Evolutionary conservation across 2,888 invertebrate species (phyloP).

Genomic region (Thumatha senex): DNA sequence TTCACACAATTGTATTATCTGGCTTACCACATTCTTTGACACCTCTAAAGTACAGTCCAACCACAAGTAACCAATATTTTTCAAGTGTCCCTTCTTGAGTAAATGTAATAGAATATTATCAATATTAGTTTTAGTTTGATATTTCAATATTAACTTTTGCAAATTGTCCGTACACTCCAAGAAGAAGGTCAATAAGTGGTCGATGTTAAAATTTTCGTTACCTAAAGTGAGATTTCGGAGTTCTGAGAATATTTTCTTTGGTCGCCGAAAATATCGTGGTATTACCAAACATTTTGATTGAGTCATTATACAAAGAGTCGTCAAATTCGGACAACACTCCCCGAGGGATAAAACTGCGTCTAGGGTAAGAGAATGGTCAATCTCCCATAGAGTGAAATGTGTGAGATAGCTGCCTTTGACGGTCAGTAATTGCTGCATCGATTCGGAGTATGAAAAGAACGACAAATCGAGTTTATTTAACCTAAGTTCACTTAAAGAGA

Average conservation of each 20-base stretch:
- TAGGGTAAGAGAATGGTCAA: conserved; percentile 67
- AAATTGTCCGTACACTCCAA: conserved; percentile 64
- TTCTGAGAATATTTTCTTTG: conserved; percentile 61
- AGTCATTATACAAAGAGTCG: conserved; percentile 68
- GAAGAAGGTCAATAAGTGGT: conserved; percentile 66
- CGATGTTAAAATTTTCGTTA: conserved; percentile 69
- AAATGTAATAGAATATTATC: conserved; percentile 61
- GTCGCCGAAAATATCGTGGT: conserved; percentile 59
- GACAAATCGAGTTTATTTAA: conserved; percentile 68
- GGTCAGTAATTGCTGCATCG: conserved; percentile 63
- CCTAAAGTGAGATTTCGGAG: conserved; percentile 69
- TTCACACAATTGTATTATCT: conserved; percentile 65
- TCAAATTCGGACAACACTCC: conserved; percentile 67
- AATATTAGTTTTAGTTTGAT: conserved; percentile 68
- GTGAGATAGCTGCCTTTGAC: conserved; percentile 72
- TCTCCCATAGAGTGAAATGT: conserved; percentile 76
- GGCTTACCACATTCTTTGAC: conserved; percentile 62
- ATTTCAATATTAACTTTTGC: conserved; percentile 68
- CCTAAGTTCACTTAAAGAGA: conserved; percentile 62
- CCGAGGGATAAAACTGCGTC: conserved; percentile 69
- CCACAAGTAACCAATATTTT: conserved; percentile 64
- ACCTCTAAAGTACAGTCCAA: conserved; percentile 76
- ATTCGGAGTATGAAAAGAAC: conserved; percentile 71
- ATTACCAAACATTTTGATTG: conserved; percentile 66
- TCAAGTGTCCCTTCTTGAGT: conserved; percentile 63